These are phyloP conservation scores for Calyptomena viridis DNA, from an alignment of 2,113 vertebrate genomes.

Conservation along the genomic window DNA sequence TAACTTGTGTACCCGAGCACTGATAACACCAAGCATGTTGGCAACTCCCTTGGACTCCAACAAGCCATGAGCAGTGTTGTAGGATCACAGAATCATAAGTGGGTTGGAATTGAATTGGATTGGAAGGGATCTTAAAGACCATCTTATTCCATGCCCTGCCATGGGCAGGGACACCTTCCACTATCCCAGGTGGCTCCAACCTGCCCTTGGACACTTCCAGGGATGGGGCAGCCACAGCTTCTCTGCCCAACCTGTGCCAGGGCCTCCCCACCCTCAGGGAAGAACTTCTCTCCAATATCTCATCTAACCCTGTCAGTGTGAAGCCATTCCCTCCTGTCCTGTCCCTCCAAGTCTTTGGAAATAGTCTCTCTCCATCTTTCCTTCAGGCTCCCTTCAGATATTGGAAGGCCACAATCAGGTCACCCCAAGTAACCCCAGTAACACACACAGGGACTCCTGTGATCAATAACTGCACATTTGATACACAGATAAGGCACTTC, in stretches of 20 bases:
- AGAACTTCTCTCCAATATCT: not conserved
- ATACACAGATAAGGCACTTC: not conserved
- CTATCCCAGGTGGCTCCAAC: not conserved
- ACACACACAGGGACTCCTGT: not conserved
- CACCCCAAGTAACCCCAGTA: too few species aligned
- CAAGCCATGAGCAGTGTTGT: not conserved
- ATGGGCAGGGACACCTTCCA: not conserved
- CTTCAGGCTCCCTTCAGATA: not conserved
- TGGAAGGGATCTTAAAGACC: not conserved
- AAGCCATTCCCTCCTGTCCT: not conserved
- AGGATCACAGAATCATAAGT: not conserved
- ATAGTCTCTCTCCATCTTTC: not conserved
- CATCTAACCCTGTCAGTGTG: not conserved
- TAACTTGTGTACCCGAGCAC: not conserved
- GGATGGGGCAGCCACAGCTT: not conserved
- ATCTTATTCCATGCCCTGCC: not conserved
- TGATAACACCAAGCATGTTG: not conserved
- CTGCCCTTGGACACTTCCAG: not conserved
- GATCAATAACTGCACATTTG: not conserved
- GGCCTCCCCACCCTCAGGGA: not conserved
- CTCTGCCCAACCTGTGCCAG: not conserved
- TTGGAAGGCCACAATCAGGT: not conserved
- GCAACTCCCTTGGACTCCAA: not conserved
- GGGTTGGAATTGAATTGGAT: not conserved
- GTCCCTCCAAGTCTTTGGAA: not conserved